Evolutionary conservation across 2,888 invertebrate genomes (phyloP).

Genomic region (Caenorhabditis sp.): DNA sequence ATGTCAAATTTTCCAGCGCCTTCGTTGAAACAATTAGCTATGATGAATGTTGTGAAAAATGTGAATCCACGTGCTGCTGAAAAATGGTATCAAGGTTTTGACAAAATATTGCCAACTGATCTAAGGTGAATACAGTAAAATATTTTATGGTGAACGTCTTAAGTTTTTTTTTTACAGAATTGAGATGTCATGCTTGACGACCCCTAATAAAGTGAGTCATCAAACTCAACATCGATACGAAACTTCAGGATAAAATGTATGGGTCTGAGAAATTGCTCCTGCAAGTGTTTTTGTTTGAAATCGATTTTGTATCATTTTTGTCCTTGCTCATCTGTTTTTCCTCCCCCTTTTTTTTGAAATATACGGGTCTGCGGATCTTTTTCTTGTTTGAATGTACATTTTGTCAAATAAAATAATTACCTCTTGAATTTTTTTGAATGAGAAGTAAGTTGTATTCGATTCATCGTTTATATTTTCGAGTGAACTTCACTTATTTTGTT

Average conservation of each 20-base stretch:
- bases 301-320: too few species aligned
- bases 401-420: too few species aligned
- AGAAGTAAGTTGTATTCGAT: too few species aligned
- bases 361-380: too few species aligned
- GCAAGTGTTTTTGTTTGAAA: too few species aligned
- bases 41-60: slow-evolving; percentile 6
- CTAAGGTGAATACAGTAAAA: not conserved
- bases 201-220: slow-evolving; percentile 16
- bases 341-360: too few species aligned
- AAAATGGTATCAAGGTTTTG: slow-evolving; percentile 13
- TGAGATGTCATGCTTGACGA: slow-evolving; percentile 29
- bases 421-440: too few species aligned
- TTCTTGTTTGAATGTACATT: too few species aligned
- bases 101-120: slow-evolving; percentile 15
- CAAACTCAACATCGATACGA: slow-evolving; percentile 8
- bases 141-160: not conserved
- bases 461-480: too few species aligned
- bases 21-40: slow-evolving; percentile 21
- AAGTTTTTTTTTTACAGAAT: slow-evolving; percentile 20
- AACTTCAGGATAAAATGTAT: slow-evolving; percentile 32
- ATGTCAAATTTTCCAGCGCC: slow-evolving; percentile 15
- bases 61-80: not conserved
- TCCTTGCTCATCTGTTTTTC: too few species aligned
- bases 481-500: too few species aligned
- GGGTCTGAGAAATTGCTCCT: too few species aligned